Percentiles rank a stretch among this genome's conserved stretches.
phyloP scores from a whole-genome alignment of 2,888 invertebrate genomes.

The Cephus spinipes region DNA sequence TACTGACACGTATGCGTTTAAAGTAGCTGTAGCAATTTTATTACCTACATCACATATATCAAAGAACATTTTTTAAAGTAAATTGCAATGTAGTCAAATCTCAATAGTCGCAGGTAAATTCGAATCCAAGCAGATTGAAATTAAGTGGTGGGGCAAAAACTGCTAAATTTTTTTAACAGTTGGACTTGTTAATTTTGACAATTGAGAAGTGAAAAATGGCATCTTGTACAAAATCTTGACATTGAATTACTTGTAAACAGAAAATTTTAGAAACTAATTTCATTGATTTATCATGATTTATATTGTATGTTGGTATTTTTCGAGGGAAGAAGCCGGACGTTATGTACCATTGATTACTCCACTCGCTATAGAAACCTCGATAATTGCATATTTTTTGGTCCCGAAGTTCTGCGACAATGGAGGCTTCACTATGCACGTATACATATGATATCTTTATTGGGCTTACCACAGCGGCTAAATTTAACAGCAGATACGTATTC shows the following conservation, averaged over 20 bases:
- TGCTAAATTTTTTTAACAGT: neutral
- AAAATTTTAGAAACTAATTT: neutral
- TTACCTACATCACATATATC: slow-evolving; percentile 18
- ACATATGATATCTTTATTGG: neutral
- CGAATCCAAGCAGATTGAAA: neutral
- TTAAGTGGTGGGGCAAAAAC: neutral
- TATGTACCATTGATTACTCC: neutral
- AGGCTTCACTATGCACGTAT: neutral
- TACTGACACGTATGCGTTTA: slow-evolving; percentile 23
- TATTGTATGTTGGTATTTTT: too few relatives aligned
- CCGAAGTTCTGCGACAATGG: neutral
- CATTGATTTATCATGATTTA: too few relatives aligned
- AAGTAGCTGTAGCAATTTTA: slow-evolving; percentile 29
- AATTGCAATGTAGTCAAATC: neutral
- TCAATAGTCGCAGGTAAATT: neutral
- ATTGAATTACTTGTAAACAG: neutral
- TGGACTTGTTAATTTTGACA: neutral
- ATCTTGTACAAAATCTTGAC: neutral
- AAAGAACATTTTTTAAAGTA: neutral
- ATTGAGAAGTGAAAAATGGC: neutral
- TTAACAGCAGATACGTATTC: neutral
- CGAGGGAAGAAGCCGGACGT: neutral
- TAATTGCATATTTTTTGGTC: neutral
- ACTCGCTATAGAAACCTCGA: neutral
- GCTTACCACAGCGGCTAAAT: neutral